These are phyloP conservation scores for Pantala flavescens DNA, from an alignment of 1,140 invertebrate genomes.

Conservation along the genomic window DNA sequence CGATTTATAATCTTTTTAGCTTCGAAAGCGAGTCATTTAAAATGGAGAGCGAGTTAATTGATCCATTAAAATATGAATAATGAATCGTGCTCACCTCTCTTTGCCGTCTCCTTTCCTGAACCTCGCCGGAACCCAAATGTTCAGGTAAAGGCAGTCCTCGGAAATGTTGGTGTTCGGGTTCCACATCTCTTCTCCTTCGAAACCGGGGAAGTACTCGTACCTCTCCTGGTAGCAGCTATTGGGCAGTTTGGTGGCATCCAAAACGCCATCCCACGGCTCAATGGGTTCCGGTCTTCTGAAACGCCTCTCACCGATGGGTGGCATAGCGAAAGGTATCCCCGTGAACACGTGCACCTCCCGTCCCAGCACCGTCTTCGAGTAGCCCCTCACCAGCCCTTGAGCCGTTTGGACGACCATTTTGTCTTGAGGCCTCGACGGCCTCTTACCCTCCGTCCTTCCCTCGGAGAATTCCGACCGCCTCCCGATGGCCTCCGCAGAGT, in stretches of 20 bases:
- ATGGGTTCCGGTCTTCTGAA: conserved; percentile 77
- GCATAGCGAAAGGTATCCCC: conserved; percentile 92
- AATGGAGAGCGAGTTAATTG: too few relatives aligned
- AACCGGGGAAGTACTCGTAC: conserved; percentile 79
- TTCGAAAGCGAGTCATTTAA: too few relatives aligned
- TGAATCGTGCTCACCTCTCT: not conserved
- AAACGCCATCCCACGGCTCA: conserved; percentile 73
- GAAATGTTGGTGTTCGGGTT: conserved; percentile 86
- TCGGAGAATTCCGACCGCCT: not conserved
- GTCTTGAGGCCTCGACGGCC: not conserved
- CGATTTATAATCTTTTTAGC: too few relatives aligned
- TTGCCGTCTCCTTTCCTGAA: conserved; percentile 14
- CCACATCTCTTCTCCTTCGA: conserved; percentile 91
- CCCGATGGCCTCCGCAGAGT: not conserved
- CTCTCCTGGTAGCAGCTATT: conserved; percentile 70
- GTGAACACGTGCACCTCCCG: conserved; percentile 79
- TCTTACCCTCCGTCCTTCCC: not conserved
- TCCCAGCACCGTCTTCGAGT: conserved; percentile 60
- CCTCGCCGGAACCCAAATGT: conserved; percentile 80
- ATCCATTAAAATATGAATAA: too few relatives aligned
- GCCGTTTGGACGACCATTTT: conserved; percentile 62
- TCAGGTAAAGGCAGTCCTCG: conserved; percentile 89
- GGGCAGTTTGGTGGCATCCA: conserved; percentile 64
- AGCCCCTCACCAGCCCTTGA: conserved; percentile 64
- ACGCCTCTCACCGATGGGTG: conserved; percentile 73